A percentile compares a stretch with the other conserved stretches of the same genome.
phyloP scores from a whole-genome alignment of 2,888 invertebrate genomes.

The Amphimallon solstitiale region DNA sequence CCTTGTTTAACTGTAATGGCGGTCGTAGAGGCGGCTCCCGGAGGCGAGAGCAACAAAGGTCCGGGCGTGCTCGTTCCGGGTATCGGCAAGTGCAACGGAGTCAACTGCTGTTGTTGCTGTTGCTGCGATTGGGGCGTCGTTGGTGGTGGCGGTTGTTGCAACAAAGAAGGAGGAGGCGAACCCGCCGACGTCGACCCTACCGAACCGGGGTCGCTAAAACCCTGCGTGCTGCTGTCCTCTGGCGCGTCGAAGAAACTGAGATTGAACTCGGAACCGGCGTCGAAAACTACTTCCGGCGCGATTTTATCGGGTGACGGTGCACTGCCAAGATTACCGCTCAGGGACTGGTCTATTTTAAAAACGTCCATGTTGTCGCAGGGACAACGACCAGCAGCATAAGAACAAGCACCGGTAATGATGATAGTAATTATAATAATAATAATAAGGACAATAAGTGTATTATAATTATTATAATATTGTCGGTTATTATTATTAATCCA shows the following conservation, averaged over 20 bases:
- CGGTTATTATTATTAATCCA: slow-evolving; percentile 5
- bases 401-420: slow-evolving; percentile 4
- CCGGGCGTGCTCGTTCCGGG: slow-evolving; percentile 54
- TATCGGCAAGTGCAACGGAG: slow-evolving; percentile 54
- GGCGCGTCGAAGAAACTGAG: slow-evolving; percentile 81
- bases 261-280: slow-evolving; percentile 81
- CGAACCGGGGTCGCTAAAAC: slow-evolving; percentile 75
- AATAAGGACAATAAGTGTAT: slow-evolving; percentile 3
- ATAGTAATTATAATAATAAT: too few species aligned
- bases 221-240: slow-evolving; percentile 74
- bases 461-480: slow-evolving; percentile 1
- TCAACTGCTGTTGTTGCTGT: slow-evolving; percentile 47
- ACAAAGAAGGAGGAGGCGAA: slow-evolving; percentile 59
- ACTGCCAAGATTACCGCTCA: slow-evolving; percentile 70
- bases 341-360: slow-evolving; percentile 75
- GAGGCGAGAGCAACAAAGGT: slow-evolving; percentile 54
- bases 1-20: slow-evolving; percentile 60
- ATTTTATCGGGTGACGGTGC: slow-evolving; percentile 71
- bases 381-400: slow-evolving; percentile 4
- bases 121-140: slow-evolving; percentile 42
- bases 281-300: slow-evolving; percentile 75
- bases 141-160: slow-evolving; percentile 49
- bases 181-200: slow-evolving; percentile 68
- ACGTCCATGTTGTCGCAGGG: slow-evolving; percentile 72
- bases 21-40: slow-evolving; percentile 53